phyloP scores from a whole-genome alignment of 2,113 vertebrate species.

The Otolemur garnettii region DNA sequence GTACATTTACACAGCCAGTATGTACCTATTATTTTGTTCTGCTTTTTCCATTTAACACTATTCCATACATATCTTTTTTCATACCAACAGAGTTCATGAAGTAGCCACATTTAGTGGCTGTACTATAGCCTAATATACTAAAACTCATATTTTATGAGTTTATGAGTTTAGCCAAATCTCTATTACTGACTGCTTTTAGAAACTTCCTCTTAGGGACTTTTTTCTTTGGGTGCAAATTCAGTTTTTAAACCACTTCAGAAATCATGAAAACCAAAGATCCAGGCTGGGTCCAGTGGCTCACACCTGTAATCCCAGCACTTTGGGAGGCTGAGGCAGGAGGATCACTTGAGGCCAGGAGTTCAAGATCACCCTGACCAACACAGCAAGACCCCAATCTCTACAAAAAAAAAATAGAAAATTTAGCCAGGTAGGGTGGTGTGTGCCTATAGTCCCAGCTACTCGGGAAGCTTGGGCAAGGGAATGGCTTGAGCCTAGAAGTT shows the following conservation, averaged over 20 bases:
- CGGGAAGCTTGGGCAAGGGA: too few species aligned
- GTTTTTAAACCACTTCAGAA: constrained; percentile 64
- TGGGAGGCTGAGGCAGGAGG: too few species aligned
- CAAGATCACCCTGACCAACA: too few species aligned
- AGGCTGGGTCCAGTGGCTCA: neutral
- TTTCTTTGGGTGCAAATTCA: constrained; percentile 50
- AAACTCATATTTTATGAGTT: constrained; percentile 30
- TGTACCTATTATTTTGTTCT: neutral
- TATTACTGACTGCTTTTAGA: constrained; percentile 36
- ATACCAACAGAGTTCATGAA: neutral
- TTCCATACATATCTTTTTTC: constrained; percentile 12
- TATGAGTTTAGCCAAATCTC: constrained; percentile 10
- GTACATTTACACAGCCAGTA: neutral
- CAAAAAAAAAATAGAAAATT: too few species aligned
- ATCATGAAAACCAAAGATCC: constrained; percentile 48
- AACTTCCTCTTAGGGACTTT: constrained; percentile 61
- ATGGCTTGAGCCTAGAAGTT: too few species aligned
- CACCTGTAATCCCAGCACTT: too few species aligned
- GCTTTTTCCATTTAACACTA: constrained; percentile 43
- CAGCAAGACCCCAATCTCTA: too few species aligned
- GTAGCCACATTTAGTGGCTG: constrained; percentile 15
- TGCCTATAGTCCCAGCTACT: too few species aligned
- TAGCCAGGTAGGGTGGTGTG: too few species aligned
- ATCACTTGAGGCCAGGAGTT: too few species aligned
- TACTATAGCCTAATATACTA: constrained; percentile 3